Evolutionary conservation across 2,113 vertebrate species (phyloP).

Genomic region (Perognathus longimembris): DNA sequence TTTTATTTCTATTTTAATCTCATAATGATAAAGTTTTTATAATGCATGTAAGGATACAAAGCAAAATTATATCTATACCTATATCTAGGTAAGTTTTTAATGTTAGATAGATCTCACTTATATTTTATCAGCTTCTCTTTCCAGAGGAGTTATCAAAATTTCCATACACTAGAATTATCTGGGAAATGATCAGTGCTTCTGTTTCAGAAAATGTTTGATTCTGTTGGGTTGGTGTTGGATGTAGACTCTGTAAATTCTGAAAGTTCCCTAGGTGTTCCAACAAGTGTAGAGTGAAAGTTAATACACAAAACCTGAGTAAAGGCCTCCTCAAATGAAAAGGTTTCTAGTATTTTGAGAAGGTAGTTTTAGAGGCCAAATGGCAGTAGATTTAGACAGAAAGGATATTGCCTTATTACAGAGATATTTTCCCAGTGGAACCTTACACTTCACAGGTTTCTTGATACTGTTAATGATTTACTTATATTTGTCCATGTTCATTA

Average conservation of each 20-base stretch:
- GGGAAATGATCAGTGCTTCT: background rate
- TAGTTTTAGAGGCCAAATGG: slow-evolving; percentile 3
- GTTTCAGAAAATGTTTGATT: background rate
- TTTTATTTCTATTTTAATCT: slow-evolving; percentile 50
- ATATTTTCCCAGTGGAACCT: background rate
- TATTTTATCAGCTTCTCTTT: slow-evolving; percentile 11
- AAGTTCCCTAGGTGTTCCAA: background rate
- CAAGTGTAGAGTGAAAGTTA: background rate
- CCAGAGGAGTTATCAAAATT: background rate
- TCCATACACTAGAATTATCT: background rate
- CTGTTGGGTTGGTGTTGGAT: background rate
- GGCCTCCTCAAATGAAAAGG: background rate
- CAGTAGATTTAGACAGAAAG: background rate
- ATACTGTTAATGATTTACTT: background rate
- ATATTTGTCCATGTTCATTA: background rate
- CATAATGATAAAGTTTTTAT: slow-evolving; percentile 33
- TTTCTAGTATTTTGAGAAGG: background rate
- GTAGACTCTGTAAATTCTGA: background rate
- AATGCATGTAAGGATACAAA: background rate
- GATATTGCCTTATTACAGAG: background rate
- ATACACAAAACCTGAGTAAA: background rate
- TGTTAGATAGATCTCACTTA: background rate
- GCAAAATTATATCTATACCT: background rate
- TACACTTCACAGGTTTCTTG: background rate
- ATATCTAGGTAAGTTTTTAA: slow-evolving; percentile 17